Conservation (phyloP, 1,140 invertebrate genomes). For the Meloidogyne floridensis region DNA sequence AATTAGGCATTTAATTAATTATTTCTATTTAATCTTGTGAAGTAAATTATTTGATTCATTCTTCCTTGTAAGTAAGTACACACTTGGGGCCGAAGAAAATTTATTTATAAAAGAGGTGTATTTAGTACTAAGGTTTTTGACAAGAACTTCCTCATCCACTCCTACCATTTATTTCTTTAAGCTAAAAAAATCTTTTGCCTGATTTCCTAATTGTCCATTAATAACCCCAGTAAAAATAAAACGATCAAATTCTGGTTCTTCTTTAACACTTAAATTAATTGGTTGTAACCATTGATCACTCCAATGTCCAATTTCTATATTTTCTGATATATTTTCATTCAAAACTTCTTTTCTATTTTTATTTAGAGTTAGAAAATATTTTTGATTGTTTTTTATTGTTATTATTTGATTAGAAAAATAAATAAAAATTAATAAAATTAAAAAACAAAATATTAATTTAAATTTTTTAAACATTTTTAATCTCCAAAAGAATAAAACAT, state of each 20-base stretch:
- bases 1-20: too few species aligned
- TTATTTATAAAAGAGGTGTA: too few species aligned
- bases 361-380: not conserved
- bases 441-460: not conserved
- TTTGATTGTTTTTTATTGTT: not conserved
- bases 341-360: not conserved
- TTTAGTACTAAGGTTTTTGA: too few species aligned
- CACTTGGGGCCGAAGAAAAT: too few species aligned
- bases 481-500: not conserved
- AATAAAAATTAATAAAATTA: constrained; percentile 10
- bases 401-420: not conserved
- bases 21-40: too few species aligned
- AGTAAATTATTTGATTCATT: too few species aligned
- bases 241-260: constrained; percentile 16
- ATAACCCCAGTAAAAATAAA: constrained; percentile 19
- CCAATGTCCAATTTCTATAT: not conserved
- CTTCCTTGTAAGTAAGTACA: too few species aligned
- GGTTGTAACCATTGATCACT: not conserved
- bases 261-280: not conserved
- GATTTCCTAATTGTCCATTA: constrained; percentile 16
- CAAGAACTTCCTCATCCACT: too few species aligned
- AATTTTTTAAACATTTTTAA: not conserved
- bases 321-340: not conserved
- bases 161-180: too few species aligned
- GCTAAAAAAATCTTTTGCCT: not conserved